Evolutionary conservation across 2,888 invertebrate genomes (phyloP).

Genomic region (Crocallis elinguaria): DNA sequence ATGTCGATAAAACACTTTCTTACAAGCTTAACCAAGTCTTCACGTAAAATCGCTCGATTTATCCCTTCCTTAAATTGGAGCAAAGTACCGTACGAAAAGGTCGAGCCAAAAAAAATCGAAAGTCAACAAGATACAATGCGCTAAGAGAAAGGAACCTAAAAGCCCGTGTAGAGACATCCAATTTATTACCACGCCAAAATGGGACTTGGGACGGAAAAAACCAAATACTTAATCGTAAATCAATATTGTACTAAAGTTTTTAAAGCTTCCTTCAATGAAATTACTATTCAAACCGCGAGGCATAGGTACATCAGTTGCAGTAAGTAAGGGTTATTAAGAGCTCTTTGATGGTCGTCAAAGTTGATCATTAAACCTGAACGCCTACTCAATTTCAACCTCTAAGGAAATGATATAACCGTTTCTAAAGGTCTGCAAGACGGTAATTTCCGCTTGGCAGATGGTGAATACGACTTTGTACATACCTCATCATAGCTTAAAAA

Average conservation of each 20-base stretch:
- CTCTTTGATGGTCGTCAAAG: neutral
- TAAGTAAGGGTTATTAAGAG: neutral
- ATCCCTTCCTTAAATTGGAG: constrained; percentile 44
- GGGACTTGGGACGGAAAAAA: constrained; percentile 46
- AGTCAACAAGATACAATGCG: constrained; percentile 57
- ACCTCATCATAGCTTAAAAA: too few relatives aligned
- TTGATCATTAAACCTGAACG: constrained; percentile 44
- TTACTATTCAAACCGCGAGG: neutral
- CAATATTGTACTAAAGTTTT: constrained; percentile 47
- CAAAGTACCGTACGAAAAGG: constrained; percentile 64
- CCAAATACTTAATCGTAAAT: constrained; percentile 50
- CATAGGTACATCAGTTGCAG: neutral
- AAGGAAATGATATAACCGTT: constrained; percentile 51
- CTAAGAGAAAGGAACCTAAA: constrained; percentile 58
- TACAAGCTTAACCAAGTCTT: too few relatives aligned
- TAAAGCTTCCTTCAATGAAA: constrained; percentile 43
- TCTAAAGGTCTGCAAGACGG: constrained; percentile 40
- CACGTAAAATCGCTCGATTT: neutral
- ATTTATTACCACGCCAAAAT: constrained; percentile 52
- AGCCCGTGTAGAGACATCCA: constrained; percentile 47
- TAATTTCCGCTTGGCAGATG: constrained; percentile 16
- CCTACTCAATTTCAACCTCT: constrained; percentile 39
- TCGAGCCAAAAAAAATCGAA: constrained; percentile 47
- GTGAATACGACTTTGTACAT: too few relatives aligned
- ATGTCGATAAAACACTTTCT: too few relatives aligned